Conservation (phyloP, 2,888 invertebrate genomes). For the Allophyes oxyacanthae region DNA sequence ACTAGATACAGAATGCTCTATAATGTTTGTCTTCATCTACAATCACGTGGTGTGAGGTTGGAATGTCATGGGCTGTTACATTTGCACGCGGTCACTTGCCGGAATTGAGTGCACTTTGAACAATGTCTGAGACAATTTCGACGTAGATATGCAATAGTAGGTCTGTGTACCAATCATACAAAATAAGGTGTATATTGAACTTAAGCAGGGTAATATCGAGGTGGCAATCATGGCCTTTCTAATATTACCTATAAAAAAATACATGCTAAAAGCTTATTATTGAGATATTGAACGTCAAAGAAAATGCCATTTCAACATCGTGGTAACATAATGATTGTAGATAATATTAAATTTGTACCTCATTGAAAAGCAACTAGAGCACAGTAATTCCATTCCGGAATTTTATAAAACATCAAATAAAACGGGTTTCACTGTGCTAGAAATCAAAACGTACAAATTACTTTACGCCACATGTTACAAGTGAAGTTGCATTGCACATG, state of each 20-base stretch:
- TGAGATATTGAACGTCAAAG: too few species aligned
- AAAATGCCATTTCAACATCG: too few species aligned
- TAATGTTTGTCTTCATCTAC: background rate
- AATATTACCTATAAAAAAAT: too few species aligned
- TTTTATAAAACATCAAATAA: background rate
- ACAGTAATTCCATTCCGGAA: too few species aligned
- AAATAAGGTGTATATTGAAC: too few species aligned
- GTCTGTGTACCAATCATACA: too few species aligned
- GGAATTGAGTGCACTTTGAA: conserved; percentile 17
- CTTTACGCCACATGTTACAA: conserved; percentile 24
- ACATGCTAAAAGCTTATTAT: too few species aligned
- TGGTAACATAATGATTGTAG: too few species aligned
- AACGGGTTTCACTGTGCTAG: background rate
- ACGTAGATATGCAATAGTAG: conserved; percentile 1
- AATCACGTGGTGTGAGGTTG: conserved; percentile 6
- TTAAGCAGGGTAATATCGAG: too few species aligned
- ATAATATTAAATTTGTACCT: too few species aligned
- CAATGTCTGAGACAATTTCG: background rate
- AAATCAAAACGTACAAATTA: conserved; percentile 7
- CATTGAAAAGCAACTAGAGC: too few species aligned
- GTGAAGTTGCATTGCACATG: conserved; percentile 8
- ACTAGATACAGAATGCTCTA: conserved; percentile 5
- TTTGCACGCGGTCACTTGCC: conserved; percentile 22
- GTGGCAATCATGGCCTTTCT: too few species aligned
- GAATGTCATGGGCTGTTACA: conserved; percentile 2